Evolutionary conservation across 2,888 invertebrate species (phyloP), one percentile per base, ranked within the genome.

Genomic region (Drosophila dives): DNA sequence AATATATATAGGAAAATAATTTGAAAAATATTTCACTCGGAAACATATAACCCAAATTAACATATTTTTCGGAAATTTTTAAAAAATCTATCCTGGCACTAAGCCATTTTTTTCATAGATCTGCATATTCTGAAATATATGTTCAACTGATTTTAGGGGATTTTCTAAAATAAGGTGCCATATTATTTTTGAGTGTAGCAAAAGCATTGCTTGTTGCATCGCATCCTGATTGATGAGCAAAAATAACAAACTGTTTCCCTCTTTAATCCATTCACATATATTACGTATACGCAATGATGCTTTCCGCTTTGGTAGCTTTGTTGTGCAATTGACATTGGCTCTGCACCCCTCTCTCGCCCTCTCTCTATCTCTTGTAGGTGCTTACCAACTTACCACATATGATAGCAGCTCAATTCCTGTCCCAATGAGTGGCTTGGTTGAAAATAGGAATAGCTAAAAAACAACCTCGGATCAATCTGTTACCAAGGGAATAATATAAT

Each of bases 201-300:
- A 1, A 1, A 20, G 20, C 50, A 50, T n/a, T 12, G 12, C 32
- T 42, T 64, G n/a, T 17, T 45, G 36, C 34, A 26, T 26, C 10
- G 6, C 15, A 36, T n/a, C 26, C 26, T 59, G 54, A 54, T 60
- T 66, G 59, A 55, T 42, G 54, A 56, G 45, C 50, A 38, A 15
- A 53, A 20, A 11, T n/a, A 32, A 38, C 38, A 56, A 23, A 12
- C 36, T n/a, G 6, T 38, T n/a, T 38, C 12, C 3, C 3, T n/a
- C 12, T 2, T 6, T 7, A 23, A 11, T 42, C 12, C 42, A 42
- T 12, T n/a, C 11, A 20, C 6, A 42, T 42, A n/a, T 50, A 60
- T 64, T 15, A 65, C n/a, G 64, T 26, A 72, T 64, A 61, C 72
- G 70, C 56, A 45, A n/a, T 38, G 60, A 45, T 69, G 70, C 17